Conservation (phyloP, 2,113 vertebrate genomes). For the Malurus alboscapulatus region DNA sequence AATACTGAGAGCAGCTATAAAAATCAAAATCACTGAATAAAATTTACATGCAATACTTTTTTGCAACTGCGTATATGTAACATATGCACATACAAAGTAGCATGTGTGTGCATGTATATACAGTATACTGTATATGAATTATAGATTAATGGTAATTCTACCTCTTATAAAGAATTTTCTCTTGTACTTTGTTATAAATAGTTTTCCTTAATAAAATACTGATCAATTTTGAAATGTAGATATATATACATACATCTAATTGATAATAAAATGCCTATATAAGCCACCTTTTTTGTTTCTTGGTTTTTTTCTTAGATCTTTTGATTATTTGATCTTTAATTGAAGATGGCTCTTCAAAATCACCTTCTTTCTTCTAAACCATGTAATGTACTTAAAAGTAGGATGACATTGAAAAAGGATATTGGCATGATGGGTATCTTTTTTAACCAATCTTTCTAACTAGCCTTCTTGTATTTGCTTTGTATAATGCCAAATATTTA, state of each 20-base stretch:
- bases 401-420: not conserved
- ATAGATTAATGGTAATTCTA: constrained; percentile 70
- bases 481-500: not conserved
- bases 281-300: not conserved
- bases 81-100: constrained; percentile 63
- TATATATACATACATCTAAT: constrained; percentile 45
- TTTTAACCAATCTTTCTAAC: not conserved
- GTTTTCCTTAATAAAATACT: constrained; percentile 61
- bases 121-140: constrained; percentile 67
- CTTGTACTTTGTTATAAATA: constrained; percentile 77
- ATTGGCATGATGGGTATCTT: not conserved
- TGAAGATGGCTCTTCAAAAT: not conserved
- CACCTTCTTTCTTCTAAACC: not conserved
- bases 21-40: constrained; percentile 64
- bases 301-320: not conserved
- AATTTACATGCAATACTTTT: constrained; percentile 56
- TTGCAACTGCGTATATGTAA: constrained; percentile 53
- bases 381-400: not conserved
- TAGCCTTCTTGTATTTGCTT: not conserved
- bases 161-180: constrained; percentile 69
- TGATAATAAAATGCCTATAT: constrained; percentile 70
- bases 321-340: not conserved
- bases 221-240: constrained; percentile 73
- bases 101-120: constrained; percentile 63
- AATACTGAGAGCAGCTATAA: constrained; percentile 66